phyloP scores from a whole-genome alignment of 2,113 vertebrate genomes.

The Martes martes region DNA sequence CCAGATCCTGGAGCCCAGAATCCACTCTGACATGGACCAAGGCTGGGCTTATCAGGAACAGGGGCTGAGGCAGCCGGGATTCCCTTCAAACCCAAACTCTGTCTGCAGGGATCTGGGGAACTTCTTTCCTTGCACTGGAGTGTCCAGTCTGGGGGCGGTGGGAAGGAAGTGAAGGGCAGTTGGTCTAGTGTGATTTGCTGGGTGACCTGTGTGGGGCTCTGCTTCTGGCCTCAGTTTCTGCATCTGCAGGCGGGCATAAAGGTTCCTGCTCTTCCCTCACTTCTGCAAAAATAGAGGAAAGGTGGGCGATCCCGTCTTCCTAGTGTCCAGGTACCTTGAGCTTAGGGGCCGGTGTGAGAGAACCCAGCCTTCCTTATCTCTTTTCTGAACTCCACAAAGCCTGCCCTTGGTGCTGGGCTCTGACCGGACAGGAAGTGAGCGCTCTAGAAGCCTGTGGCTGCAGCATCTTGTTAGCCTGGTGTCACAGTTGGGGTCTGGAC shows the following conservation, averaged over 20 bases:
- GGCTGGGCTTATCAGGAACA: background rate
- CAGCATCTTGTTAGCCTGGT: background rate
- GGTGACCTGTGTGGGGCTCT: background rate
- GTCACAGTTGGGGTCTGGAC: background rate
- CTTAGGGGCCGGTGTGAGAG: background rate
- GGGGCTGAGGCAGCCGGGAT: background rate
- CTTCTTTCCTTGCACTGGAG: background rate
- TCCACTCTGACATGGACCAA: background rate
- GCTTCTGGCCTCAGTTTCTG: background rate
- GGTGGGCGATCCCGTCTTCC: background rate
- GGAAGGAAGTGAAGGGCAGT: background rate
- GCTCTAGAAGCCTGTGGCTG: background rate
- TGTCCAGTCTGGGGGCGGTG: background rate
- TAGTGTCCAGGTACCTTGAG: background rate
- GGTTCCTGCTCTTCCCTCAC: background rate
- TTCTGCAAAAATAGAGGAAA: background rate
- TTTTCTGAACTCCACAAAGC: background rate
- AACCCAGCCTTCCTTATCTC: background rate
- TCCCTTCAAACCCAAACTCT: background rate
- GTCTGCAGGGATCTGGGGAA: background rate
- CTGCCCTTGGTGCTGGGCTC: background rate
- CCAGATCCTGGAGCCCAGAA: background rate
- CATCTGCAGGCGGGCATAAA: background rate
- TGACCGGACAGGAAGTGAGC: slow-evolving; percentile 9
- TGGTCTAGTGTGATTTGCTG: background rate